These are phyloP conservation scores for Horisme vitalbata DNA, from an alignment of 2,888 invertebrate genomes.

Conservation along the genomic window DNA sequence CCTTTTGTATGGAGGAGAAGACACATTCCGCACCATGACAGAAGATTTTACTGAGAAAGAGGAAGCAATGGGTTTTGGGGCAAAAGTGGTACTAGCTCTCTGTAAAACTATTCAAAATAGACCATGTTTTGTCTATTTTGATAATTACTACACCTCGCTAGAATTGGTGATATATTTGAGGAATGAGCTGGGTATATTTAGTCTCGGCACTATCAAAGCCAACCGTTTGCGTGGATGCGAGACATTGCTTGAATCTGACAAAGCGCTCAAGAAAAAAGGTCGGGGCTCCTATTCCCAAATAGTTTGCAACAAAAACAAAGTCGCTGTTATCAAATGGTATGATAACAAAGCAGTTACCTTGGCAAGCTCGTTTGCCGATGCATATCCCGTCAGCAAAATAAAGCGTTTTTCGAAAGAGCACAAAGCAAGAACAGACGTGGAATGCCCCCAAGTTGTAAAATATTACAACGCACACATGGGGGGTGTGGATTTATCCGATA, in stretches of 20 bases:
- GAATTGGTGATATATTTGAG: conserved; percentile 1
- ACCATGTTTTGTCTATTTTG: conserved; percentile 9
- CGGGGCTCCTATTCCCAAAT: not conserved
- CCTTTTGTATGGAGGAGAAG: conserved; percentile 3
- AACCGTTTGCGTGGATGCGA: not conserved
- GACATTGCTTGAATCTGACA: not conserved
- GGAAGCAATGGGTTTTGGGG: conserved; percentile 3
- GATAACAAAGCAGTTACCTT: conserved; percentile 5
- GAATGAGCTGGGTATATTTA: conserved; percentile 8
- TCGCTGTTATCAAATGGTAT: conserved; percentile 1
- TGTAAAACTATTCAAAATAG: conserved; percentile 3
- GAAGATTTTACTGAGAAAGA: conserved; percentile 7
- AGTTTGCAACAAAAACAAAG: not conserved
- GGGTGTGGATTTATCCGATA: not conserved
- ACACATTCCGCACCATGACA: conserved; percentile 8
- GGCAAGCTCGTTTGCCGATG: conserved; percentile 5
- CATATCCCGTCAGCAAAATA: not conserved
- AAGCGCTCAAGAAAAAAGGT: not conserved
- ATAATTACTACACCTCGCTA: conserved; percentile 14
- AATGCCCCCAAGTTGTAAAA: not conserved
- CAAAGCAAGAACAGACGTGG: not conserved
- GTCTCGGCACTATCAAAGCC: conserved; percentile 5
- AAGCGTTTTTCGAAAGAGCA: not conserved
- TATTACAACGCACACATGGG: conserved; percentile 2
- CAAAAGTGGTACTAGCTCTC: conserved; percentile 11